These are phyloP conservation scores for Lycocerus yunnanus DNA, from an alignment of 2,888 invertebrate species.

Conservation along the genomic window DNA sequence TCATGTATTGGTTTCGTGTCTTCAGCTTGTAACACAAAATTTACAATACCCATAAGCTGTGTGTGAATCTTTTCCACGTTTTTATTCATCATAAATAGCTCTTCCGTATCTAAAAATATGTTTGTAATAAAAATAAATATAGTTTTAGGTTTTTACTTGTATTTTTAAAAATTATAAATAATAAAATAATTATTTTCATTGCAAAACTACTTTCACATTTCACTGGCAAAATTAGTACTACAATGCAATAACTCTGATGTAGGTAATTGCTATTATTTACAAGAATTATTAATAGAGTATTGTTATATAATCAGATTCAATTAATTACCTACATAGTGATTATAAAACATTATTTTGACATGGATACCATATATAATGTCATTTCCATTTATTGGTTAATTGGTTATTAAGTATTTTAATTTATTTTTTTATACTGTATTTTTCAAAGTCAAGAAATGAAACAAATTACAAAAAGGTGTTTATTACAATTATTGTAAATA, in stretches of 20 bases:
- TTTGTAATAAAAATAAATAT: background rate
- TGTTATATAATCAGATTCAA: background rate
- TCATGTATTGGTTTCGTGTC: slow-evolving; percentile 4
- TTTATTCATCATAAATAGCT: background rate
- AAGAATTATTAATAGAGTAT: background rate
- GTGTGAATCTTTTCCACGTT: slow-evolving; percentile 14
- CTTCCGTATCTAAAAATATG: background rate
- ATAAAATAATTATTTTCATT: background rate
- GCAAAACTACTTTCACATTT: background rate
- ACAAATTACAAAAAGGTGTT: too few species aligned
- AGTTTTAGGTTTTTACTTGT: background rate
- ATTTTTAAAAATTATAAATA: background rate
- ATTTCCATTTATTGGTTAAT: too few species aligned
- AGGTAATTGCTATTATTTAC: background rate
- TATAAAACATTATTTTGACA: too few species aligned
- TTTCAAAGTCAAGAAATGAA: too few species aligned
- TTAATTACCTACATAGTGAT: background rate
- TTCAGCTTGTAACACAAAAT: slow-evolving; percentile 11
- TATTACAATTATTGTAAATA: too few species aligned
- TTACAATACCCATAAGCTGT: slow-evolving; percentile 15
- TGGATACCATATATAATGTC: too few species aligned
- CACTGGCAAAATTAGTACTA: background rate
- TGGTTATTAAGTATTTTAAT: too few species aligned
- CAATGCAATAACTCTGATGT: background rate
- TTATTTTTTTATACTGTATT: too few species aligned